Conservation (phyloP, 1,140 invertebrate species). For the Drosophila fuyamai region DNA sequence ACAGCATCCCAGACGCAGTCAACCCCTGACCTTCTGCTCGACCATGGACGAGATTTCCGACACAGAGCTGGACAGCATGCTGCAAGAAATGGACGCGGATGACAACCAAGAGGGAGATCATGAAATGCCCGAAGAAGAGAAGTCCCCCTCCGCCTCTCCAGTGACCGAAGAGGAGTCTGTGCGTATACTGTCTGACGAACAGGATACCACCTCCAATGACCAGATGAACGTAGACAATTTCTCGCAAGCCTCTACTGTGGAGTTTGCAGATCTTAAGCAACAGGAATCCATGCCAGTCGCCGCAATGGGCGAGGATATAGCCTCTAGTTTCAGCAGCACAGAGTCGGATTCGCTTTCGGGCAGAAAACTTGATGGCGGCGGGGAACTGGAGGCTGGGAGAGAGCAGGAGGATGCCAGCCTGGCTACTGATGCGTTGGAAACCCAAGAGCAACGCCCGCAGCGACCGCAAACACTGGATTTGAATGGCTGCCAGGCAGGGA, state of each 20-base stretch:
- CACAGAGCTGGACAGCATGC: constrained; percentile 82
- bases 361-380: constrained; percentile 59
- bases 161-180: constrained; percentile 71
- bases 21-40: constrained; percentile 79
- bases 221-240: constrained; percentile 81
- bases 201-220: constrained; percentile 60
- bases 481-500: constrained; percentile 49
- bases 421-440: constrained; percentile 44
- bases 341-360: constrained; percentile 66
- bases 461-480: constrained; percentile 82
- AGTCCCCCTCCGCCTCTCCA: constrained; percentile 37
- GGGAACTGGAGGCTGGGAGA: constrained; percentile 6
- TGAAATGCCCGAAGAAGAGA: constrained; percentile 27
- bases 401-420: constrained; percentile 38
- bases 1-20: constrained; percentile 42
- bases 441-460: constrained; percentile 62
- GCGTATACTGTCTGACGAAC: constrained; percentile 64
- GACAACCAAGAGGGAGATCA: constrained; percentile 48
- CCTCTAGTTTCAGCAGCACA: constrained; percentile 66
- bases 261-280: constrained; percentile 72
- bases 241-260: constrained; percentile 82
- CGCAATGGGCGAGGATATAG: constrained; percentile 42
- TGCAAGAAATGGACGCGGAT: constrained; percentile 82
- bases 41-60: constrained; percentile 85
- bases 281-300: constrained; percentile 35